Evolutionary conservation across 2,113 vertebrate species (phyloP).

Genomic region (Phasianus colchicus): DNA sequence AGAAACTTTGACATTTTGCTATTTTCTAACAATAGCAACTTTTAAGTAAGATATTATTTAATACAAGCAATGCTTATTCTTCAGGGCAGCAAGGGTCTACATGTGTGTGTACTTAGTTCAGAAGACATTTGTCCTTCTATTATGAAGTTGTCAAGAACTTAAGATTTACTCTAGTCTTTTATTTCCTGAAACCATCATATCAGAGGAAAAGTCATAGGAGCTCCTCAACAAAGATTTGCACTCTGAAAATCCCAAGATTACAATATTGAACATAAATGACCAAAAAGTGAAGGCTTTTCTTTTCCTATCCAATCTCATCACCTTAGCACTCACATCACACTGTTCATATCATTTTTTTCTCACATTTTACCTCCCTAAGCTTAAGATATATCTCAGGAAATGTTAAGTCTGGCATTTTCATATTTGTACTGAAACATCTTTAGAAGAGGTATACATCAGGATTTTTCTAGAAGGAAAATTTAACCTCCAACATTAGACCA

Average conservation of each 20-base stretch:
- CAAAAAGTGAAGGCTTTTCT: background rate
- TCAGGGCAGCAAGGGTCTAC: rapidly evolving
- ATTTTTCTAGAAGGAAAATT: background rate
- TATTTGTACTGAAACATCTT: background rate
- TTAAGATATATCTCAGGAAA: background rate
- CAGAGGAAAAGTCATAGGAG: background rate
- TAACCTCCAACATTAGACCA: background rate
- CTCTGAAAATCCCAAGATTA: background rate
- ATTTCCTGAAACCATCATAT: background rate
- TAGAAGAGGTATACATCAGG: background rate
- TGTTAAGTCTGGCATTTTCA: background rate
- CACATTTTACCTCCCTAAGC: background rate
- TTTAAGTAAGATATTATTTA: background rate
- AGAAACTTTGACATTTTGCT: background rate
- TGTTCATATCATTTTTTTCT: no score
- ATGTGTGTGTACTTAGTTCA: background rate
- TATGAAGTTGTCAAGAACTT: background rate
- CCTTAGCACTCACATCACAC: background rate
- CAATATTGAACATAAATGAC: background rate
- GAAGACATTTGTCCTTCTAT: background rate
- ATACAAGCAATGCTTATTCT: background rate
- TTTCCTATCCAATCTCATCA: background rate
- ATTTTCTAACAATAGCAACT: background rate
- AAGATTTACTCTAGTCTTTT: background rate
- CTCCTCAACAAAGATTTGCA: background rate